phyloP scores from a whole-genome alignment of 2,888 invertebrate species.

The Leptarthrus brevirostris region DNA sequence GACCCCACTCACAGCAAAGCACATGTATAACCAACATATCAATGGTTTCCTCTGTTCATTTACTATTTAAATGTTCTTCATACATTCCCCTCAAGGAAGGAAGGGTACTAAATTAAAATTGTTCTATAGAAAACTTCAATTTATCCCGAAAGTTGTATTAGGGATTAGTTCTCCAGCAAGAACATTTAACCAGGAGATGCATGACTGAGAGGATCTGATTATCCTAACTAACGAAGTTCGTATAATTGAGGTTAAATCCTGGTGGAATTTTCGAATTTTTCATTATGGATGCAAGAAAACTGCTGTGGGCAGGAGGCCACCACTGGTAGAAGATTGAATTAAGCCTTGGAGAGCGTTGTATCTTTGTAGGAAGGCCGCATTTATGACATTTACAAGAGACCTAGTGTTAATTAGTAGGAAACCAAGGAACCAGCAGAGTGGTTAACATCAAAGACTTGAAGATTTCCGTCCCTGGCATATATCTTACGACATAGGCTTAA shows the following conservation, averaged over 20 bases:
- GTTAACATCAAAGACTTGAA: too few relatives aligned
- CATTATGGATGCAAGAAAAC: too few relatives aligned
- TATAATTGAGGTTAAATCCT: conserved; percentile 23
- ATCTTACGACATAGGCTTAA: too few relatives aligned
- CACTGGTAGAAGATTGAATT: conserved; percentile 9
- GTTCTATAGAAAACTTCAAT: neutral
- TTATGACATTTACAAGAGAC: neutral
- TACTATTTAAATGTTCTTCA: conserved; percentile 1
- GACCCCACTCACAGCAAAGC: neutral
- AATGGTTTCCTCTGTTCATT: neutral
- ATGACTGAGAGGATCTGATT: neutral
- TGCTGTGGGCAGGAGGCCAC: neutral
- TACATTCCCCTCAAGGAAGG: conserved; percentile 3
- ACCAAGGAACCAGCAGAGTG: too few relatives aligned
- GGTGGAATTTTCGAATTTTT: neutral
- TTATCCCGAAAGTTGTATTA: conserved; percentile 18
- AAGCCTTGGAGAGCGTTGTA: conserved; percentile 14
- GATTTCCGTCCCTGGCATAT: too few relatives aligned
- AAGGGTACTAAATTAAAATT: conserved; percentile 27
- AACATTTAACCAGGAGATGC: neutral
- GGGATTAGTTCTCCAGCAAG: conserved; percentile 2
- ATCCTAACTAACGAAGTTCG: conserved; percentile 21
- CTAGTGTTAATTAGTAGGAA: conserved; percentile 17
- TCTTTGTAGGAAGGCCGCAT: conserved; percentile 7
- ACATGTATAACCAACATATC: neutral